Conservation (phyloP, 2,113 vertebrate species). For the Tragelaphus buxtoni region DNA sequence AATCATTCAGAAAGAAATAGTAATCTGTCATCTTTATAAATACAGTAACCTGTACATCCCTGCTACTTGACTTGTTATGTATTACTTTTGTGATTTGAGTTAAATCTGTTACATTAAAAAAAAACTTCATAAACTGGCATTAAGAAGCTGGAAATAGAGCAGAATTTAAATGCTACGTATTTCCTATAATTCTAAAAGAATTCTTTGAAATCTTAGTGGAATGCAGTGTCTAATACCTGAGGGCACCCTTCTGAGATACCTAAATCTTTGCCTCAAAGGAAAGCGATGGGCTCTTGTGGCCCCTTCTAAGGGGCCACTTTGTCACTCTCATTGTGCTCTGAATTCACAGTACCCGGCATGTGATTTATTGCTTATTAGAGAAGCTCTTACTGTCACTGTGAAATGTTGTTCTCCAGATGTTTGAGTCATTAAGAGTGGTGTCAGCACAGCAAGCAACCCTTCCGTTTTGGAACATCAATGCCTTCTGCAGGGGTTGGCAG, state of each 20-base stretch:
- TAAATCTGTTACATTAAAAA: neutral
- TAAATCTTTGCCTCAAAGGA: neutral
- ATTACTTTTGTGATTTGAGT: conserved; percentile 11
- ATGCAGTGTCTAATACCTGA: neutral
- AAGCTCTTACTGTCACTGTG: conserved; percentile 7
- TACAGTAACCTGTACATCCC: neutral
- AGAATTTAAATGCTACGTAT: neutral
- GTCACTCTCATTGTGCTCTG: neutral
- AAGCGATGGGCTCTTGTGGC: neutral
- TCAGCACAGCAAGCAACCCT: conserved; percentile 21
- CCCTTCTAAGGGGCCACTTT: neutral
- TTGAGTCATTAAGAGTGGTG: conserved; percentile 36
- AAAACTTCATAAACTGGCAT: neutral
- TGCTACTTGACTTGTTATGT: neutral
- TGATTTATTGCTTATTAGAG: conserved; percentile 7
- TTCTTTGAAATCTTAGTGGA: neutral
- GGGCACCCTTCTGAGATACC: neutral
- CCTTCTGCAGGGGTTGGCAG: neutral
- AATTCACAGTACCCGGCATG: neutral
- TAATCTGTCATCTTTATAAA: neutral
- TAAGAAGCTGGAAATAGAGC: neutral
- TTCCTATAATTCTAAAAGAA: neutral
- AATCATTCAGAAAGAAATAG: neutral
- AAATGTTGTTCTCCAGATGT: conserved; percentile 49
- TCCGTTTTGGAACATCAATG: neutral